Evolutionary conservation across 1,140 invertebrate species (phyloP).

Genomic region (Drosophila cardini): DNA sequence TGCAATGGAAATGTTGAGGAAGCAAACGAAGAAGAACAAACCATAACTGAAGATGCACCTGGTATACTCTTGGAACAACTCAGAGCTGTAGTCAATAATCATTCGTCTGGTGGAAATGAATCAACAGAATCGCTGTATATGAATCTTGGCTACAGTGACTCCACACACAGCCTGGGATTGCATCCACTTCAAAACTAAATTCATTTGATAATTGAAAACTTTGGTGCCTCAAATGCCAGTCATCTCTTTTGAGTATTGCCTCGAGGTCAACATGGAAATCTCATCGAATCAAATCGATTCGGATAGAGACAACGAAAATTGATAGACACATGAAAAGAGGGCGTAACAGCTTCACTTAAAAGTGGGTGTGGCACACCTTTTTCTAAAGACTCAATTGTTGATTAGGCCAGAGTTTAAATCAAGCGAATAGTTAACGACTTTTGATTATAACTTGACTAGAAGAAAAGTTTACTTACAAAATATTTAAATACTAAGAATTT

Average conservation of each 20-base stretch:
- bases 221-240: conserved; percentile 2
- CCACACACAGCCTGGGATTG: conserved; percentile 12
- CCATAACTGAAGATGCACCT: neutral
- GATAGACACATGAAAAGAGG: neutral
- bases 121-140: neutral
- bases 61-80: conserved; percentile 8
- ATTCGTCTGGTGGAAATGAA: neutral
- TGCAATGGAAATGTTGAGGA: neutral
- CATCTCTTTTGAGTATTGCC: conserved; percentile 3
- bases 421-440: conserved; percentile 5
- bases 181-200: conserved; percentile 3
- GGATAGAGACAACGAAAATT: neutral
- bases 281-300: conserved; percentile 4
- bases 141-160: conserved; percentile 1
- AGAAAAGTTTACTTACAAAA: too few species aligned
- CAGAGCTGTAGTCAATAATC: neutral
- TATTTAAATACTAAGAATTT: too few species aligned
- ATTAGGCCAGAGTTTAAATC: neutral
- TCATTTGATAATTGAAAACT: conserved; percentile 46
- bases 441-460: neutral
- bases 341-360: neutral
- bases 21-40: neutral
- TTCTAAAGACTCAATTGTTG: neutral
- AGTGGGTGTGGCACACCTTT: neutral
- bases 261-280: conserved; percentile 12